Conservation (phyloP, 1,140 invertebrate species). For the Stegodyphus dumicola region DNA sequence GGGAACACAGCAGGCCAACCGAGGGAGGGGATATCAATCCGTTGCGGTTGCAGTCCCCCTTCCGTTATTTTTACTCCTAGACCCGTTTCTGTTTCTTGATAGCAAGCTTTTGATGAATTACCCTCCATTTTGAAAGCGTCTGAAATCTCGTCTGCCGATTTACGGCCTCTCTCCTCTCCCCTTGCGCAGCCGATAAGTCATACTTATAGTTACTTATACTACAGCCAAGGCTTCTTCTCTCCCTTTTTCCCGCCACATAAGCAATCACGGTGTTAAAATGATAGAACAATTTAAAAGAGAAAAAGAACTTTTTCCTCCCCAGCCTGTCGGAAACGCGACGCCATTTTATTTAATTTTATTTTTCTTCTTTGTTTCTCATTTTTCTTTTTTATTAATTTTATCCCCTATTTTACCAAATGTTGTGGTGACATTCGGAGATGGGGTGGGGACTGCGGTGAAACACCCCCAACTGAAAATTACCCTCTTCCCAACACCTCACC, state of each 20-base stretch:
- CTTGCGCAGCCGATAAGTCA: conserved; percentile 43
- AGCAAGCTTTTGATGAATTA: conserved; percentile 51
- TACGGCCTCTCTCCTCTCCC: not conserved
- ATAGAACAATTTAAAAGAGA: conserved; percentile 42
- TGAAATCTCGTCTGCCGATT: conserved; percentile 53
- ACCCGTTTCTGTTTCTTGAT: conserved; percentile 31
- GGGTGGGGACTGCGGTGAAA: conserved; percentile 11
- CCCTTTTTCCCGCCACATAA: not conserved
- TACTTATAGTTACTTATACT: conserved; percentile 48
- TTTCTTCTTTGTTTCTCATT: conserved; percentile 7
- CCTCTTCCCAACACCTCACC: not conserved
- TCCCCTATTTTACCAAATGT: conserved; percentile 30
- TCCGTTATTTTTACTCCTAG: conserved; percentile 11
- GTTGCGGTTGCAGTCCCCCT: conserved; percentile 28
- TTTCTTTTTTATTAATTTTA: conserved; percentile 14
- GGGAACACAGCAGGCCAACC: conserved; percentile 12
- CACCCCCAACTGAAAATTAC: conserved; percentile 26
- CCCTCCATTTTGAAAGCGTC: conserved; percentile 51
- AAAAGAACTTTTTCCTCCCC: not conserved
- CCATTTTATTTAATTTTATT: conserved; percentile 23
- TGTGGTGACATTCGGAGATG: conserved; percentile 41
- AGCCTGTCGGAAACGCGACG: conserved; percentile 12
- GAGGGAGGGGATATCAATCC: conserved; percentile 41
- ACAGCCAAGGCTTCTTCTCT: not conserved
- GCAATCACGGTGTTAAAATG: conserved; percentile 51